phyloP scores from a whole-genome alignment of 64 coral and sea anemone species.

The Anthopleura sola region DNA sequence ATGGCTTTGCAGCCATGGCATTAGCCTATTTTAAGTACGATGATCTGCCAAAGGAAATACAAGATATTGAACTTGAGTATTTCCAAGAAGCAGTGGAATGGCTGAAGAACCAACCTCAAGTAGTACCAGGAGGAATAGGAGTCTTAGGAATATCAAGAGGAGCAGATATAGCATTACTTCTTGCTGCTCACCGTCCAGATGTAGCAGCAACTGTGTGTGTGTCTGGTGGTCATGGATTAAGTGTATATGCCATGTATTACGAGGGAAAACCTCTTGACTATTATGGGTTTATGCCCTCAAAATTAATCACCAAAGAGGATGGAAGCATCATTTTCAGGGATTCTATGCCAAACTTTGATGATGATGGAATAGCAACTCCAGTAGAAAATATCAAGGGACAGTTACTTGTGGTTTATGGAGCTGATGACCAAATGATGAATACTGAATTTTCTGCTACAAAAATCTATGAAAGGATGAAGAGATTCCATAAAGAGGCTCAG shows the following conservation, averaged over 20 bases:
- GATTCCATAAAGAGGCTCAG: constrained; percentile 30
- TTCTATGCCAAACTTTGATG: background rate
- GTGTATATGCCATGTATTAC: constrained; percentile 6
- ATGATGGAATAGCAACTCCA: constrained; percentile 12
- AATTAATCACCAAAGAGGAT: background rate
- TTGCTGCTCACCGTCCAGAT: constrained; percentile 29
- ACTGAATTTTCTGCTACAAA: constrained; percentile 9
- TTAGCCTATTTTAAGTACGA: constrained; percentile 44
- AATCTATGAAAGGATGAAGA: constrained; percentile 39
- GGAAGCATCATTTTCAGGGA: background rate
- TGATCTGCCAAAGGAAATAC: background rate
- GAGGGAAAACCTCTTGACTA: constrained; percentile 16
- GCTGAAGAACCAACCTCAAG: constrained; percentile 25
- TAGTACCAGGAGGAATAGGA: constrained; percentile 35
- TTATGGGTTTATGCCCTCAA: background rate
- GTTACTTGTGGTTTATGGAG: constrained; percentile 47
- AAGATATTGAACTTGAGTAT: constrained; percentile 42
- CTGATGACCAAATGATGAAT: constrained; percentile 32
- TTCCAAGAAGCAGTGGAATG: constrained; percentile 54
- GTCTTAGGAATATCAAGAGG: constrained; percentile 58
- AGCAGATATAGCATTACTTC: constrained; percentile 19
- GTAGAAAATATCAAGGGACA: constrained; percentile 51
- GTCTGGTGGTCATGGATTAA: constrained; percentile 13
- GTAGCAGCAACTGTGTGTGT: constrained; percentile 22
- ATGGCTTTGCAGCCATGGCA: constrained; percentile 39